Evolutionary conservation across 2,797 vertebrate genomes (phyloP).

Genomic region (Hylomyscus alleni): DNA sequence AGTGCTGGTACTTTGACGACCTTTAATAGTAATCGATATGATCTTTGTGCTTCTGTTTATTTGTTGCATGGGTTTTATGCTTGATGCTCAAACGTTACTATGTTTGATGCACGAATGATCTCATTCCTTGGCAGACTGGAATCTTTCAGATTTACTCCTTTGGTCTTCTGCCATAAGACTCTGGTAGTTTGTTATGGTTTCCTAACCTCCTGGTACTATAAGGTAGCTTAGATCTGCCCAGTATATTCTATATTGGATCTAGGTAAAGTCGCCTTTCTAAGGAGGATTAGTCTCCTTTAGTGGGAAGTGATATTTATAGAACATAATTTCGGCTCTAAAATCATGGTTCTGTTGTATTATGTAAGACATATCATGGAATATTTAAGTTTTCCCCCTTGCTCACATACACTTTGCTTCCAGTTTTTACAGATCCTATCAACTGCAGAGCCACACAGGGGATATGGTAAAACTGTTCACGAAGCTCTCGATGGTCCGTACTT

Average conservation of each 20-base stretch:
- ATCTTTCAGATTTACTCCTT: background rate
- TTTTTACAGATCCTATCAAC: background rate
- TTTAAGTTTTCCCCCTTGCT: background rate
- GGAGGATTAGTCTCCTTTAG: background rate
- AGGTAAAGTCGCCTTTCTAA: background rate
- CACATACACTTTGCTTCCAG: background rate
- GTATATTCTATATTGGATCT: background rate
- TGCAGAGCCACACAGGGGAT: conserved; percentile 17
- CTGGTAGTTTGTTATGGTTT: background rate
- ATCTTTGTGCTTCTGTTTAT: background rate
- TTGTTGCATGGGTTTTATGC: background rate
- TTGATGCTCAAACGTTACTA: background rate
- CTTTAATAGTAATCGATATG: background rate
- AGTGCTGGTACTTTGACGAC: background rate
- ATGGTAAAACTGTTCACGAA: background rate
- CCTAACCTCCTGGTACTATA: background rate
- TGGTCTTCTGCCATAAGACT: background rate
- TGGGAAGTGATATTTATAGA: background rate
- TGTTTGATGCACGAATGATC: background rate
- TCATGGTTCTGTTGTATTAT: background rate
- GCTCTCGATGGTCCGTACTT: background rate
- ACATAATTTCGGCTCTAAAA: conserved; percentile 23
- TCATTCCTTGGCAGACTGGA: background rate
- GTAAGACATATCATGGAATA: background rate
- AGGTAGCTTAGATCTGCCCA: background rate